Conservation (phyloP, 2,888 invertebrate species). For the Drosophila acutilabella region DNA sequence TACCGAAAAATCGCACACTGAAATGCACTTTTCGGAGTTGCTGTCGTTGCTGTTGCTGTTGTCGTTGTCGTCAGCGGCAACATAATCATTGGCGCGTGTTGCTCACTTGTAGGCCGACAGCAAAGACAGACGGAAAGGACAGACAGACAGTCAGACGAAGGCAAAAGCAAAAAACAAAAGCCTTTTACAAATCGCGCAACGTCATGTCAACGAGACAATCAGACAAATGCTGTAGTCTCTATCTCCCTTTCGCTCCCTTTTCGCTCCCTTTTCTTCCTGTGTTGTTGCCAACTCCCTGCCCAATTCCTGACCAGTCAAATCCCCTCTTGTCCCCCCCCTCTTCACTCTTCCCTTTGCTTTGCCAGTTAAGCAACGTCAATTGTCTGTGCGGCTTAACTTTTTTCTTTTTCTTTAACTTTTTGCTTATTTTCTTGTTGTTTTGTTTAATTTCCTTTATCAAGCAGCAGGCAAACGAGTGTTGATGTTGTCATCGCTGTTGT, state of each 20-base stretch:
- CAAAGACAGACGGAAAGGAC: conserved; percentile 27
- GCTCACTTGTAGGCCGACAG: conserved; percentile 71
- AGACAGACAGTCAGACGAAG: conserved; percentile 19
- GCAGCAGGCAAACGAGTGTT: conserved; percentile 53
- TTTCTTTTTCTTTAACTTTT: conserved; percentile 23
- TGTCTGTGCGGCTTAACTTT: conserved; percentile 74
- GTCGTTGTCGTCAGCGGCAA: conserved; percentile 71
- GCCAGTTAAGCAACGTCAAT: conserved; percentile 59
- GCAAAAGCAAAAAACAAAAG: conserved; percentile 56
- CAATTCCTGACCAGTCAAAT: conserved; percentile 33
- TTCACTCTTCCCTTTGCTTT: neutral
- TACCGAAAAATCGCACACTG: conserved; percentile 48
- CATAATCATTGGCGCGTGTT: conserved; percentile 79
- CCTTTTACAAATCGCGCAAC: conserved; percentile 73
- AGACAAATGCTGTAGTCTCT: conserved; percentile 67
- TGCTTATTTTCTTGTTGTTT: conserved; percentile 3
- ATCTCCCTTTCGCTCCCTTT: neutral
- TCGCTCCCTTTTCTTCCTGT: neutral
- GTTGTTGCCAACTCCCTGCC: neutral
- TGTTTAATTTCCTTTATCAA: conserved; percentile 77
- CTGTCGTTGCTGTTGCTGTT: conserved; percentile 31
- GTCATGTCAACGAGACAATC: conserved; percentile 79
- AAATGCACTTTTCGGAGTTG: conserved; percentile 58
- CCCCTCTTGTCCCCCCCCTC: neutral
- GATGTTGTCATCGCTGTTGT: conserved; percentile 16